Conservation (phyloP, 2,888 invertebrate genomes). For the Melieria picta region DNA sequence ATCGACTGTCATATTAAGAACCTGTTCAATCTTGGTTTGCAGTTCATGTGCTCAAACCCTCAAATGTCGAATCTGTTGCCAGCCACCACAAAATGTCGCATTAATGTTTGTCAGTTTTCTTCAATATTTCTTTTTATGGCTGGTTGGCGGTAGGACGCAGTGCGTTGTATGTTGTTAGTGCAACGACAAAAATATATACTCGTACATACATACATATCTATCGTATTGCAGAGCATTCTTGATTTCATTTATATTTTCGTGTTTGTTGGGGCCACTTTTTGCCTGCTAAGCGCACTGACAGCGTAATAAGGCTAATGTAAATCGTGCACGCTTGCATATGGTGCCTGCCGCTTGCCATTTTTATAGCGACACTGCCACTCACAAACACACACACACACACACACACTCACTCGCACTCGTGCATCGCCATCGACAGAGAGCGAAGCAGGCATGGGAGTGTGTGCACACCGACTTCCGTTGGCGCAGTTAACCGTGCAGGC, state of each 20-base stretch:
- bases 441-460: too few species aligned
- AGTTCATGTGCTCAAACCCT: background rate
- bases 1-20: background rate
- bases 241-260: constrained; percentile 27
- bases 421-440: too few species aligned
- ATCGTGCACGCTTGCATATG: constrained; percentile 31
- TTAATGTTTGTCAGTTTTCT: background rate
- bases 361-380: constrained; percentile 25
- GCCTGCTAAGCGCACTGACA: background rate
- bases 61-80: background rate
- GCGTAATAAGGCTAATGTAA: constrained; percentile 51
- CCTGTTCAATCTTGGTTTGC: background rate
- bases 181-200: too few species aligned
- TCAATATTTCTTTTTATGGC: too few species aligned
- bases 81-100: constrained; percentile 1
- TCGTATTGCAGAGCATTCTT: constrained; percentile 7
- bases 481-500: too few species aligned
- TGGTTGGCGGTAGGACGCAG: too few species aligned
- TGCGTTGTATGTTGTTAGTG: too few species aligned
- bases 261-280: constrained; percentile 2
- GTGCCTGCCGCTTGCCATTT: constrained; percentile 36
- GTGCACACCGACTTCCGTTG: too few species aligned
- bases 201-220: too few species aligned
- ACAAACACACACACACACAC: constrained; percentile 20
- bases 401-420: background rate